These are phyloP conservation scores for Heliconius nattereri DNA, from an alignment of 1,140 invertebrate genomes.

Conservation along the genomic window DNA sequence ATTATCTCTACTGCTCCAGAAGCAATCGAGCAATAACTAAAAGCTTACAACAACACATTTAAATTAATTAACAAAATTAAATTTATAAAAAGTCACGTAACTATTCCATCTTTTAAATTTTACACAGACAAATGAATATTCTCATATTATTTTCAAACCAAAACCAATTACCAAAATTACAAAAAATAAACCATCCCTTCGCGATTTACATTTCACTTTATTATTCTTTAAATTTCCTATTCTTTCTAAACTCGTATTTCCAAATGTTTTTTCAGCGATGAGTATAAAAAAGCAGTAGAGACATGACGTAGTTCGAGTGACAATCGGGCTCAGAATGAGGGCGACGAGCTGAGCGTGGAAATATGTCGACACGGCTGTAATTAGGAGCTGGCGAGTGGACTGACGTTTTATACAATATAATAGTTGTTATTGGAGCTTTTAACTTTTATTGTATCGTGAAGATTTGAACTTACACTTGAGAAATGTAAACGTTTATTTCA, in stretches of 20 bases:
- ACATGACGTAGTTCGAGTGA: constrained; percentile 28
- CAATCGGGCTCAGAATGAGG: constrained; percentile 29
- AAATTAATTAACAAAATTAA: neutral
- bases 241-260: constrained; percentile 11
- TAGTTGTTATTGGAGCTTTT: constrained; percentile 25
- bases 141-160: neutral
- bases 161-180: constrained; percentile 1
- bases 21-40: neutral
- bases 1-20: no score
- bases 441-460: constrained; percentile 20
- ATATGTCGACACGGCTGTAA: constrained; percentile 38
- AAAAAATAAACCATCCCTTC: neutral
- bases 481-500: neutral
- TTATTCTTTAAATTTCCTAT: constrained; percentile 1
- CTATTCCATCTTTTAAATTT: neutral
- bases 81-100: neutral
- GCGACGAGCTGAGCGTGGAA: constrained; percentile 26
- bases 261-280: constrained; percentile 14
- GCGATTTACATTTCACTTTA: neutral
- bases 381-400: constrained; percentile 31
- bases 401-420: constrained; percentile 34
- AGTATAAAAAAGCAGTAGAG: constrained; percentile 21
- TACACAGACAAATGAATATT: neutral
- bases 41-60: neutral
- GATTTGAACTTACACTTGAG: constrained; percentile 8